Percentiles rank a stretch among this genome's conserved stretches.
Evolutionary conservation across 2,797 vertebrate species (phyloP).

Genomic region (Taeniopygia guttata): DNA sequence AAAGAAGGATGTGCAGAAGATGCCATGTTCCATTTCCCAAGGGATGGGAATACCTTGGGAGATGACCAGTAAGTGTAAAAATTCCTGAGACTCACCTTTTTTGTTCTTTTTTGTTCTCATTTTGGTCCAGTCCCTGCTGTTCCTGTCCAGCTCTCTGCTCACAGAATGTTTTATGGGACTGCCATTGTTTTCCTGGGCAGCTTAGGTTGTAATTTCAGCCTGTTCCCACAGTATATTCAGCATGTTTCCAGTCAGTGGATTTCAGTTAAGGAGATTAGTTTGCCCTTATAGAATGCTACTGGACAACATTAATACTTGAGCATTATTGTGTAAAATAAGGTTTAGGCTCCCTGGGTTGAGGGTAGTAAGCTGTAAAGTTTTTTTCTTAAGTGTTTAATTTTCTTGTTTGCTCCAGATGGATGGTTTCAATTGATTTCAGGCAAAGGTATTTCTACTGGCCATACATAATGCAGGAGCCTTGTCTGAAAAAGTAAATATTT

Average conservation of each 20-base stretch:
- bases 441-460: not conserved
- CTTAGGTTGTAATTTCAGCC: not conserved
- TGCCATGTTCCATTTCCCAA: not conserved
- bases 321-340: conserved; percentile 27
- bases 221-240: not conserved
- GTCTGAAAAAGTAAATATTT: not conserved
- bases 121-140: not conserved
- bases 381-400: not conserved
- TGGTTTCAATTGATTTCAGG: not conserved
- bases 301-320: conserved; percentile 26
- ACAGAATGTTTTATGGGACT: not conserved
- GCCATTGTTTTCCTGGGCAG: not conserved
- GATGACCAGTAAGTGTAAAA: not conserved
- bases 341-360: not conserved
- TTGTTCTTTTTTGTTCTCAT: not conserved
- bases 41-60: not conserved
- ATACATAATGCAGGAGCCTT: not conserved
- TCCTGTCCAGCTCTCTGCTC: not conserved
- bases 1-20: not conserved
- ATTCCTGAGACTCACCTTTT: not conserved
- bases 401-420: not conserved
- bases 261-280: conserved; percentile 32
- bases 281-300: conserved; percentile 20
- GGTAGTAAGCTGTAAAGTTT: not conserved
- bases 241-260: conserved; percentile 19